Conservation (phyloP, 2,113 vertebrate genomes). For the Theropithecus gelada region DNA sequence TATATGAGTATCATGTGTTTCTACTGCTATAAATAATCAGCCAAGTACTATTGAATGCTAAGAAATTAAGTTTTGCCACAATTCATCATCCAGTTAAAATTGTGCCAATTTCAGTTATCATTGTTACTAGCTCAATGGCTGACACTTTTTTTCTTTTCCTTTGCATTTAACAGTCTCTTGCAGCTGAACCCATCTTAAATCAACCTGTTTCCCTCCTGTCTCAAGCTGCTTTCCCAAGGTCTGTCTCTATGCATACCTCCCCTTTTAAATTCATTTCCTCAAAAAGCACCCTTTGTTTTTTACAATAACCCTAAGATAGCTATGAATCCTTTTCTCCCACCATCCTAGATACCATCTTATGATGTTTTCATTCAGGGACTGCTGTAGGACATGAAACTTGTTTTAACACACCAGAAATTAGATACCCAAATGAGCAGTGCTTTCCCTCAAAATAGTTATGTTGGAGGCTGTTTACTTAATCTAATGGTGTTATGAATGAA, state of each 20-base stretch:
- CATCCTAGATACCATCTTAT: not conserved
- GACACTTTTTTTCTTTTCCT: not conserved
- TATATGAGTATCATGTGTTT: not conserved
- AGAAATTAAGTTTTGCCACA: not conserved
- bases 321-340: constrained; percentile 13
- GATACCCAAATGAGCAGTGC: not conserved
- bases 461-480: not conserved
- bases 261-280: constrained; percentile 28
- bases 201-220: not conserved
- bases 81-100: not conserved
- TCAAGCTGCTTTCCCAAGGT: not conserved
- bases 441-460: constrained; percentile 5
- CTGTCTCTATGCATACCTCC: not conserved
- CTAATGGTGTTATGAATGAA: not conserved
- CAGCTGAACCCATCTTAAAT: not conserved
- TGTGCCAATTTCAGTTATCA: not conserved
- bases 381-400: not conserved
- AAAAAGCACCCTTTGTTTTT: not conserved
- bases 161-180: not conserved
- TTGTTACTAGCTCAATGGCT: not conserved
- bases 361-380: not conserved
- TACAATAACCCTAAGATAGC: not conserved
- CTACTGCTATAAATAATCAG: not conserved
- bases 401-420: constrained; percentile 27
- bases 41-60: not conserved